Conservation (phyloP, 2,113 vertebrate species). For the Geococcyx californianus region DNA sequence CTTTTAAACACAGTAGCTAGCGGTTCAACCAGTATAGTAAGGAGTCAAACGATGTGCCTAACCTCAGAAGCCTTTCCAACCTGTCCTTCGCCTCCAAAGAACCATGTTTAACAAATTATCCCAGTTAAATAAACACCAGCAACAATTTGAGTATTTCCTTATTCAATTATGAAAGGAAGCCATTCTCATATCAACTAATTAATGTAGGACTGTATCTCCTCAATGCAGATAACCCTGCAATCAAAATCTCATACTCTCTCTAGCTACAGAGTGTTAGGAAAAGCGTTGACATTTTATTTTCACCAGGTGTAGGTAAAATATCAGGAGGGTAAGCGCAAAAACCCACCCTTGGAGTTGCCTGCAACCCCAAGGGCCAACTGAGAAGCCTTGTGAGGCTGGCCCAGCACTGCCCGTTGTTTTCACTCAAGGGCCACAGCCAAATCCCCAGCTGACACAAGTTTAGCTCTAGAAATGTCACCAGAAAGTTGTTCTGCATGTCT, state of each 20-base stretch:
- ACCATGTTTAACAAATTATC: background rate
- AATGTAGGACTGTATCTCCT: background rate
- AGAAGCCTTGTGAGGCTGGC: background rate
- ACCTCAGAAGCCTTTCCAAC: background rate
- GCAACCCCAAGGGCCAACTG: fast-evolving
- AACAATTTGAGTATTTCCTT: background rate
- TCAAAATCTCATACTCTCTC: background rate
- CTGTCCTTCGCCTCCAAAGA: background rate
- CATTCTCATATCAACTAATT: background rate
- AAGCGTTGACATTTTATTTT: background rate
- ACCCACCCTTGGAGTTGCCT: background rate
- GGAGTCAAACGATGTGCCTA: background rate
- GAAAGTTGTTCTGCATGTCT: background rate
- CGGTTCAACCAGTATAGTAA: background rate
- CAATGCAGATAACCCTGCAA: background rate
- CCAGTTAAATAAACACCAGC: background rate
- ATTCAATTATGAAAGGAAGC: background rate
- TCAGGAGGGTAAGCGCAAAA: background rate
- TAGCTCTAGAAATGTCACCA: constrained; percentile 37
- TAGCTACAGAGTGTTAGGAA: background rate
- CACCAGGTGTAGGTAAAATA: background rate
- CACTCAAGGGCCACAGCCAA: background rate
- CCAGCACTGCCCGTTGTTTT: background rate
- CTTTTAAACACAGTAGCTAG: background rate
- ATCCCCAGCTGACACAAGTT: background rate